These are phyloP conservation scores for Netelia inedita DNA, from an alignment of 2,888 invertebrate species.

Conservation along the genomic window DNA sequence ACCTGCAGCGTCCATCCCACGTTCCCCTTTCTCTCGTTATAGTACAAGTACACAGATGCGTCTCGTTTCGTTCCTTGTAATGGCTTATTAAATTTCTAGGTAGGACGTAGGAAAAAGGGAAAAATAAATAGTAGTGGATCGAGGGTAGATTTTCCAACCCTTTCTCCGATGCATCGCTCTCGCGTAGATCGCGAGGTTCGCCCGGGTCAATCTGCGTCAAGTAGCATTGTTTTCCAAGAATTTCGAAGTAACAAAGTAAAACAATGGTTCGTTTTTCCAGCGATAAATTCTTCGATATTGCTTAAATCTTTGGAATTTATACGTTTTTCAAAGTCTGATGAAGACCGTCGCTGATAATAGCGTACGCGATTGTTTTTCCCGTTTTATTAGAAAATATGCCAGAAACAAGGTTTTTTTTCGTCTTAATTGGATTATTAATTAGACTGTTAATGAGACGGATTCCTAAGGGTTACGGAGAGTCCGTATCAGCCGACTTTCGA, in stretches of 20 bases:
- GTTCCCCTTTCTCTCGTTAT: slow-evolving; percentile 73
- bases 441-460: slow-evolving; percentile 84
- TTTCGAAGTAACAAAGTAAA: not conserved
- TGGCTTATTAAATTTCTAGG: slow-evolving; percentile 83
- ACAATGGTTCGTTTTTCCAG: too few species aligned
- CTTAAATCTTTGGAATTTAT: too few species aligned
- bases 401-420: slow-evolving; percentile 75
- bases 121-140: slow-evolving; percentile 22
- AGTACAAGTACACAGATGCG: slow-evolving; percentile 81
- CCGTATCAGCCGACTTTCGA: not conserved
- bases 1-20: slow-evolving; percentile 54
- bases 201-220: slow-evolving; percentile 21
- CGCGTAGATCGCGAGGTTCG: not conserved
- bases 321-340: too few species aligned
- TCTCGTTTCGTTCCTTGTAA: slow-evolving; percentile 82
- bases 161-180: slow-evolving; percentile 20
- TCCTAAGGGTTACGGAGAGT: slow-evolving; percentile 72
- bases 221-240: not conserved
- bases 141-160: not conserved
- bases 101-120: slow-evolving; percentile 66
- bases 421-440: slow-evolving; percentile 85
- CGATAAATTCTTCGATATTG: too few species aligned
- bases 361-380: slow-evolving; percentile 81
- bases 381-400: slow-evolving; percentile 82
- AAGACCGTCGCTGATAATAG: too few species aligned